Evolutionary conservation across 2,113 vertebrate species (phyloP).

Genomic region (Oryzias celebensis): DNA sequence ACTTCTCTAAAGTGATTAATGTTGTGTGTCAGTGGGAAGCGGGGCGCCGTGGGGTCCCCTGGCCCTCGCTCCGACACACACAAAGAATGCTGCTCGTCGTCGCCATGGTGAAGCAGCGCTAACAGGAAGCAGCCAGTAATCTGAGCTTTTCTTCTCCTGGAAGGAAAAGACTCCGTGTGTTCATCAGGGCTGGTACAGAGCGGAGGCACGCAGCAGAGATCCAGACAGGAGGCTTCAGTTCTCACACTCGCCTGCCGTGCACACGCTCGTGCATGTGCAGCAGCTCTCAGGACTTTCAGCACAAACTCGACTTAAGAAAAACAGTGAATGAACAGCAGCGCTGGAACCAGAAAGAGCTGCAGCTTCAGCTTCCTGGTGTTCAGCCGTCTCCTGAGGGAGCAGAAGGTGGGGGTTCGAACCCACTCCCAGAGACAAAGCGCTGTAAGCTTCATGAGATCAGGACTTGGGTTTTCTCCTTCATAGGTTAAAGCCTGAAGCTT

Average conservation of each 20-base stretch:
- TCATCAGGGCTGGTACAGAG: constrained; percentile 10
- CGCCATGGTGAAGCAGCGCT: constrained; percentile 57
- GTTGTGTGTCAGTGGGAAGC: constrained; percentile 62
- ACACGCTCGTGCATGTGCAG: rapidly evolving
- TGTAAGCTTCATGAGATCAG: too few relatives aligned
- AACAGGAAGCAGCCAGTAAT: constrained; percentile 66
- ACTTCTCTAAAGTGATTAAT: constrained; percentile 69
- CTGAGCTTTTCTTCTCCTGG: constrained; percentile 21
- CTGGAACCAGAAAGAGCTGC: too few relatives aligned
- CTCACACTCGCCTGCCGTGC: background rate
- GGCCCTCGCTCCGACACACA: constrained; percentile 34
- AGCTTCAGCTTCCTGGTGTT: too few relatives aligned
- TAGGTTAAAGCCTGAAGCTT: too few relatives aligned
- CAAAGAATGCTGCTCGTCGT: constrained; percentile 42
- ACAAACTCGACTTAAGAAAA: too few relatives aligned
- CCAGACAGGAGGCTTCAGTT: background rate
- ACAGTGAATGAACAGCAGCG: too few relatives aligned
- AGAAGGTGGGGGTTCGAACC: too few relatives aligned
- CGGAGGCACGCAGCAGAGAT: background rate
- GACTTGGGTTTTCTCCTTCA: too few relatives aligned
- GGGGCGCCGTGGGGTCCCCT: constrained; percentile 47
- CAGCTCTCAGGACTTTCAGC: background rate
- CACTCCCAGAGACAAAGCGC: too few relatives aligned
- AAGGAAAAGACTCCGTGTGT: constrained; percentile 48
- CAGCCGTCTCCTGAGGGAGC: too few relatives aligned